Evolutionary conservation across 2,888 invertebrate genomes (phyloP).

Genomic region (Tholera decimalis): DNA sequence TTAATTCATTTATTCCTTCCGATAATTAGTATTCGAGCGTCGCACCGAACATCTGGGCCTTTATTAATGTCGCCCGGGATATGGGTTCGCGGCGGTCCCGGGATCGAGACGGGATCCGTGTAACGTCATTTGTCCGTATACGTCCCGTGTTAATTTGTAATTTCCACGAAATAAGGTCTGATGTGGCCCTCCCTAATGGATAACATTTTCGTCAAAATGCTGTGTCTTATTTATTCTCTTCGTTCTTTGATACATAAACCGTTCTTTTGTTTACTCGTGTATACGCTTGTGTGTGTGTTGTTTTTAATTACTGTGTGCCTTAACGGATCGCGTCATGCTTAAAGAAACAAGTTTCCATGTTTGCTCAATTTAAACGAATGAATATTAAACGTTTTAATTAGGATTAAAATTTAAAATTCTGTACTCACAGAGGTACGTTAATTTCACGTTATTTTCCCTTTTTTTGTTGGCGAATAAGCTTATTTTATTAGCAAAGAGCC

Average conservation of each 20-base stretch:
- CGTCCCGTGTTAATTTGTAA: slow-evolving; percentile 66
- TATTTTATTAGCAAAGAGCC: slow-evolving; percentile 18
- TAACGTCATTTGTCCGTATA: slow-evolving; percentile 67
- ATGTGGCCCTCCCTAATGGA: slow-evolving; percentile 64
- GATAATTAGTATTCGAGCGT: slow-evolving; percentile 85
- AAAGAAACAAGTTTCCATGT: slow-evolving; percentile 37
- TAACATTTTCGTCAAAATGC: slow-evolving; percentile 61
- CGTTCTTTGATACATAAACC: slow-evolving; percentile 43
- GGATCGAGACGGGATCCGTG: slow-evolving; percentile 59
- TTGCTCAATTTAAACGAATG: slow-evolving; percentile 30
- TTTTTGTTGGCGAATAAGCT: slow-evolving; percentile 16
- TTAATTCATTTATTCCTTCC: slow-evolving; percentile 81
- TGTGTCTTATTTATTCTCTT: slow-evolving; percentile 56
- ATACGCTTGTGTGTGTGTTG: slow-evolving; percentile 18
- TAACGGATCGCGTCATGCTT: slow-evolving; percentile 39
- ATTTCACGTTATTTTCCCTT: slow-evolving; percentile 15
- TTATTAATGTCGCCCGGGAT: slow-evolving; percentile 76
- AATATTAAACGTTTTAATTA: slow-evolving; percentile 45
- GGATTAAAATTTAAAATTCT: slow-evolving; percentile 45
- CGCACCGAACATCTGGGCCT: slow-evolving; percentile 77
- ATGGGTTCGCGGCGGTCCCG: slow-evolving; percentile 49
- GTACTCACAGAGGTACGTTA: slow-evolving; percentile 26
- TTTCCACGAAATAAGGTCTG: slow-evolving; percentile 64
- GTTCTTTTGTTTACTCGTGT: slow-evolving; percentile 23
- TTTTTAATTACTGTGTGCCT: slow-evolving; percentile 21